Evolutionary conservation across 2,113 vertebrate species (phyloP).

Genomic region (Damaliscus lunatus): DNA sequence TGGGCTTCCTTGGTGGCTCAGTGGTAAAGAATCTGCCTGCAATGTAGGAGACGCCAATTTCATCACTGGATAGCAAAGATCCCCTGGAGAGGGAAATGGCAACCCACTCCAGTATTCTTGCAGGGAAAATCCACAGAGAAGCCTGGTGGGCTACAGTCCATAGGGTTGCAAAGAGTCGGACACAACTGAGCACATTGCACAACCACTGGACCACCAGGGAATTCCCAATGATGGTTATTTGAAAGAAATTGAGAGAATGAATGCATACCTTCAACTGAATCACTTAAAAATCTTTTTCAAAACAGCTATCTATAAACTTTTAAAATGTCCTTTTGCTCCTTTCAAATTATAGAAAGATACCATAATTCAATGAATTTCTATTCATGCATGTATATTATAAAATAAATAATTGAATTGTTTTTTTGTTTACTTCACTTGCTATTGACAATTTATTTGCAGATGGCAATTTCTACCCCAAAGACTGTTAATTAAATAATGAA

Average conservation of each 20-base stretch:
- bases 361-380: not conserved
- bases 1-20: not conserved
- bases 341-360: not conserved
- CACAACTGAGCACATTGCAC: not conserved
- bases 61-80: not conserved
- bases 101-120: not conserved
- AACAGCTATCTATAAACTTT: not conserved
- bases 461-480: not conserved
- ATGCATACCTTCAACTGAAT: not conserved
- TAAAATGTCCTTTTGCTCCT: not conserved
- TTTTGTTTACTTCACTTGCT: not conserved
- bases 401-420: not conserved
- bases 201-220: not conserved
- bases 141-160: not conserved
- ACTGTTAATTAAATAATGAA: not conserved
- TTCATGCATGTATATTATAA: conserved; percentile 1
- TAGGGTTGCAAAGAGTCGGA: not conserved
- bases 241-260: conserved; percentile 1
- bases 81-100: not conserved
- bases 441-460: not conserved
- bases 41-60: not conserved
- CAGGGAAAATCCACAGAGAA: not conserved
- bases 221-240: not conserved
- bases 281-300: not conserved
- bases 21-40: not conserved